Conservation (phyloP, 2,888 invertebrate species). For the Malthinus flaveolus region DNA sequence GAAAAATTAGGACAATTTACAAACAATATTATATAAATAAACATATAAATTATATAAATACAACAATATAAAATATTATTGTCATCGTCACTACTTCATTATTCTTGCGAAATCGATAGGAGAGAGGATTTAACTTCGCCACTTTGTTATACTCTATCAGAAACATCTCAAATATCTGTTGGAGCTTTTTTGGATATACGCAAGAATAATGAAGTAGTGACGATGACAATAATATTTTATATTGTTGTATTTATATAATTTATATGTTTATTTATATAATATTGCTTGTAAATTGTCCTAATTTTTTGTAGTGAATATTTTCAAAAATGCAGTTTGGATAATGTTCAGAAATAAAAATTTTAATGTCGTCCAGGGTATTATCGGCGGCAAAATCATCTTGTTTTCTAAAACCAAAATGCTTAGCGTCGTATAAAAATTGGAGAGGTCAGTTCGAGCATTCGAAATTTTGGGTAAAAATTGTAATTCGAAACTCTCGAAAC, state of each 20-base stretch:
- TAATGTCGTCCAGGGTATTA: slow-evolving; percentile 1
- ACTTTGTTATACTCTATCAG: slow-evolving; percentile 44
- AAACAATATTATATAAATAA: too few species aligned
- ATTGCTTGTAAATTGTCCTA: slow-evolving; percentile 35
- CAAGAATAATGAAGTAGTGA: slow-evolving; percentile 51
- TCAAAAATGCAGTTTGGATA: slow-evolving; percentile 41
- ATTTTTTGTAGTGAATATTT: slow-evolving; percentile 21
- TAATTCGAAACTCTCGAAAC: too few species aligned
- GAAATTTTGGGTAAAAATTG: too few species aligned
- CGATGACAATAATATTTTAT: slow-evolving; percentile 42
- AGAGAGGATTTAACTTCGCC: slow-evolving; percentile 48
- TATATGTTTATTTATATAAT: too few species aligned
- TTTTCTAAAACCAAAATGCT: slow-evolving; percentile 9
- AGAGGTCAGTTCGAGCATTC: too few species aligned
- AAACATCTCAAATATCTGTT: slow-evolving; percentile 44
- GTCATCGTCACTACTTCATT: slow-evolving; percentile 50
- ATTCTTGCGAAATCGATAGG: slow-evolving; percentile 48
- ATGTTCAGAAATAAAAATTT: slow-evolving; percentile 33
- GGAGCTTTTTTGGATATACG: slow-evolving; percentile 48
- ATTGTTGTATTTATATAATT: too few species aligned
- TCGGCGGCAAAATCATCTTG: not conserved
- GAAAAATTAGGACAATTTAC: too few species aligned
- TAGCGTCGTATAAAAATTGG: too few species aligned
- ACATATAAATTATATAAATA: too few species aligned
- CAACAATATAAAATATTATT: slow-evolving; percentile 40